Percentiles rank a stretch among this genome's conserved stretches.
Evolutionary conservation across 2,888 invertebrate species (phyloP).

Genomic region (Pachliopta kotzebuea): DNA sequence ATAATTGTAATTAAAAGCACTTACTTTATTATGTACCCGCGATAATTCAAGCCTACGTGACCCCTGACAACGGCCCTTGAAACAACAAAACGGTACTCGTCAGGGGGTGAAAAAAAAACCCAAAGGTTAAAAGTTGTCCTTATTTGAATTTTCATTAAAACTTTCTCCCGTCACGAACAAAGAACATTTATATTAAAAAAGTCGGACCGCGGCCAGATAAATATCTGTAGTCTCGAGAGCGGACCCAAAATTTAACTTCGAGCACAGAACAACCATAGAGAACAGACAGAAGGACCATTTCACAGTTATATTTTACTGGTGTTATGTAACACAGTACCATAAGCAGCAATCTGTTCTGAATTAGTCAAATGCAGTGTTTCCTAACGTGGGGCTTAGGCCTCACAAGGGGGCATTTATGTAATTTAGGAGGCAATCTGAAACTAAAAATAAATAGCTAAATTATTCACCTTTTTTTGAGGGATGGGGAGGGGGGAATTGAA

Average conservation of each 20-base stretch:
- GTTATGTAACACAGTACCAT: too few species aligned
- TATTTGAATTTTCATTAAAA: slow-evolving; percentile 78
- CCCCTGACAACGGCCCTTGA: slow-evolving; percentile 47
- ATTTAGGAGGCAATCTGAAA: too few species aligned
- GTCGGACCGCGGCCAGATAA: slow-evolving; percentile 77
- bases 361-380: too few species aligned
- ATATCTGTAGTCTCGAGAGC: slow-evolving; percentile 79
- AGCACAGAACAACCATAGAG: slow-evolving; percentile 45
- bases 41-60: slow-evolving; percentile 11
- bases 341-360: too few species aligned
- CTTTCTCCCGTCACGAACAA: slow-evolving; percentile 78
- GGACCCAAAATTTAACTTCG: slow-evolving; percentile 72
- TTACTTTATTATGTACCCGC: background rate
- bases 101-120: slow-evolving; percentile 50
- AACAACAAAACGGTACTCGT: slow-evolving; percentile 50
- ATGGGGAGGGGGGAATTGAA: too few species aligned
- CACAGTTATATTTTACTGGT: background rate
- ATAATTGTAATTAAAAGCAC: background rate
- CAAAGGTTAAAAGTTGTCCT: slow-evolving; percentile 74
- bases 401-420: too few species aligned
- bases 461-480: too few species aligned
- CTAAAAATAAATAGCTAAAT: too few species aligned
- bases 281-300: slow-evolving; percentile 42
- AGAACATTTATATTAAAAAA: slow-evolving; percentile 82
- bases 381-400: too few species aligned